These are phyloP conservation scores for Poecilia latipinna DNA, from an alignment of 2,113 vertebrate species.

Conservation along the genomic window DNA sequence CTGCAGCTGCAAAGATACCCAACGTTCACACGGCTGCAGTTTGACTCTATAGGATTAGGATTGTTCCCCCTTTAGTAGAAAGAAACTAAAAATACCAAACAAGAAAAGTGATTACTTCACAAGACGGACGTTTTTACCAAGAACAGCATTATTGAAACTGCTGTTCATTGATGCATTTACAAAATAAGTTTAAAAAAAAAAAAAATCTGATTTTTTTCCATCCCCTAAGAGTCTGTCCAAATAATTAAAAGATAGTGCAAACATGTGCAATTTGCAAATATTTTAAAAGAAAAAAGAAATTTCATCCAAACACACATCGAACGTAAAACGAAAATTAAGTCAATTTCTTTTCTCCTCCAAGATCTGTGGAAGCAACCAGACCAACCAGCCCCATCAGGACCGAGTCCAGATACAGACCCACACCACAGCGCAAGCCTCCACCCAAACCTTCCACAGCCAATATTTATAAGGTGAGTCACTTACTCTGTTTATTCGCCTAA, in stretches of 20 bases:
- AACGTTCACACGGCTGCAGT: not conserved
- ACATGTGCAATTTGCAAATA: not conserved
- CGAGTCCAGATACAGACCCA: constrained; percentile 66
- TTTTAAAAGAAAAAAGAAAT: too few species aligned
- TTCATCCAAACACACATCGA: not conserved
- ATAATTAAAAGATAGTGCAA: not conserved
- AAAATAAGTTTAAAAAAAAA: too few species aligned
- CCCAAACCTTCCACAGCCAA: constrained; percentile 63
- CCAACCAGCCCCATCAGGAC: constrained; percentile 67
- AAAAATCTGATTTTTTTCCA: not conserved
- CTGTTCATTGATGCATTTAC: too few species aligned
- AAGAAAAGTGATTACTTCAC: too few species aligned
- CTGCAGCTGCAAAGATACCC: too few species aligned
- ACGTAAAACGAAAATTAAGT: not conserved
- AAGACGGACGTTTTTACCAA: too few species aligned
- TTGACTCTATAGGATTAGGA: not conserved
- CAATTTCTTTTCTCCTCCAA: constrained; percentile 21
- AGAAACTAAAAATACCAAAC: too few species aligned
- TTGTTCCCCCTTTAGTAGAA: too few species aligned
- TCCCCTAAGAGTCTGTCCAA: not conserved
- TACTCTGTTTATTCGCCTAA: not conserved
- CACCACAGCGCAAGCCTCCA: constrained; percentile 65
- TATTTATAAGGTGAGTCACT: constrained; percentile 72
- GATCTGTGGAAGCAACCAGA: constrained; percentile 69
- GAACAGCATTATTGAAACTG: too few species aligned